These are phyloP conservation scores for Palloptera scutellata DNA, from an alignment of 2,888 invertebrate genomes.

Conservation along the genomic window DNA sequence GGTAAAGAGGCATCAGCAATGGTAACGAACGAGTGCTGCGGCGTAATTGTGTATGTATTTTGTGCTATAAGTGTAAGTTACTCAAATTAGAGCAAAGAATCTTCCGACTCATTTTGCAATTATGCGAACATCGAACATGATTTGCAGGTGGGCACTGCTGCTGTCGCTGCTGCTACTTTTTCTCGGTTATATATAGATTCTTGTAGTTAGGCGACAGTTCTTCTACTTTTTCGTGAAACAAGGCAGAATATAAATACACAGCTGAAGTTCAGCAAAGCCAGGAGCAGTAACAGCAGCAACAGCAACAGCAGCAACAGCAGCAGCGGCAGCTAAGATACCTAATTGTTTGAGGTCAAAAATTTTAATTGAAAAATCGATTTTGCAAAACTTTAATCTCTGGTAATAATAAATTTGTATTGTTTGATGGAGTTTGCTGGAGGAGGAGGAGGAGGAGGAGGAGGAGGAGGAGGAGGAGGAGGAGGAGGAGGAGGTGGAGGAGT, in stretches of 20 bases:
- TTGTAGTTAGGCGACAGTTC: too few species aligned
- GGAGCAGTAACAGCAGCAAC: background rate
- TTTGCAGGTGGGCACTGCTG: slow-evolving; percentile 20
- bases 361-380: too few species aligned
- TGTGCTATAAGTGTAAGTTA: background rate
- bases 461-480: too few species aligned
- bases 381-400: too few species aligned
- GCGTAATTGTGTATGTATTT: background rate
- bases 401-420: too few species aligned
- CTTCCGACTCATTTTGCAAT: slow-evolving; percentile 39
- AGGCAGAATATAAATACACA: background rate
- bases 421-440: too few species aligned
- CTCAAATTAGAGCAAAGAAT: slow-evolving; percentile 31
- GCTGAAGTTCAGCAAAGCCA: background rate
- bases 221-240: background rate
- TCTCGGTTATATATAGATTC: too few species aligned
- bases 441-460: too few species aligned
- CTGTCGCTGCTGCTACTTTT: background rate
- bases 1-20: slow-evolving; percentile 12
- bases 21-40: background rate
- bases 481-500: too few species aligned
- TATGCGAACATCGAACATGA: slow-evolving; percentile 33
- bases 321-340: background rate
- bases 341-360: too few species aligned
- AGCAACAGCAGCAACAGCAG: background rate